These are phyloP conservation scores for Tenthredo notha DNA, from an alignment of 2,888 invertebrate species.

Conservation along the genomic window DNA sequence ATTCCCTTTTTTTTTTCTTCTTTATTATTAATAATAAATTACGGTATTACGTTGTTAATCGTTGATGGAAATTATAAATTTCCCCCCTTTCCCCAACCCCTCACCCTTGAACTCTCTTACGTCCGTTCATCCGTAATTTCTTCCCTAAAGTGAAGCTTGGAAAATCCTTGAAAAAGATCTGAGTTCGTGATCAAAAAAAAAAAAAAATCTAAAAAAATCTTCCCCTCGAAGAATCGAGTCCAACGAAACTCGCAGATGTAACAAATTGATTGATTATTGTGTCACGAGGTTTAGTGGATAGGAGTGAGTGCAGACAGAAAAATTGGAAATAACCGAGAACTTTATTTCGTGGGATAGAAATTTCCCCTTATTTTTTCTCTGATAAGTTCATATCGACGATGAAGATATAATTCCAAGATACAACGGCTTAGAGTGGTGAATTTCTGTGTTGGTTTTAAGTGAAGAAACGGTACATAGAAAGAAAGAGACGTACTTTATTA, in stretches of 20 bases:
- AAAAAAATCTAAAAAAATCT: too few relatives aligned
- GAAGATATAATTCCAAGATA: neutral
- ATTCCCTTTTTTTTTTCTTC: neutral
- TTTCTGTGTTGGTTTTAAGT: neutral
- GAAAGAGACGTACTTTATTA: too few relatives aligned
- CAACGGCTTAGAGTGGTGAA: neutral
- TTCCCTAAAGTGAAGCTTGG: too few relatives aligned
- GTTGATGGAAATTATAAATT: neutral
- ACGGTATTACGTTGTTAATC: neutral
- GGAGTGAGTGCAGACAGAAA: conserved; percentile 16
- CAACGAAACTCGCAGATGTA: too few relatives aligned
- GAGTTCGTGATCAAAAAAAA: neutral
- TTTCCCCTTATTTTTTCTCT: too few relatives aligned
- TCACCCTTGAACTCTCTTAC: neutral
- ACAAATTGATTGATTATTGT: conserved; percentile 42
- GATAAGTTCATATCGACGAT: neutral
- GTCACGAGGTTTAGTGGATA: neutral
- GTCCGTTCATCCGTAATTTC: neutral
- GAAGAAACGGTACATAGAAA: too few relatives aligned
- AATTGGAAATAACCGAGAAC: neutral
- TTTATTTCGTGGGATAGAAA: neutral
- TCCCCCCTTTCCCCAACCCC: too few relatives aligned
- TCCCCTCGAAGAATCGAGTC: too few relatives aligned
- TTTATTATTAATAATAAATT: neutral
- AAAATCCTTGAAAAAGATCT: neutral